Evolutionary conservation across 2,113 vertebrate species (phyloP).

Genomic region (Colaptes auratus): DNA sequence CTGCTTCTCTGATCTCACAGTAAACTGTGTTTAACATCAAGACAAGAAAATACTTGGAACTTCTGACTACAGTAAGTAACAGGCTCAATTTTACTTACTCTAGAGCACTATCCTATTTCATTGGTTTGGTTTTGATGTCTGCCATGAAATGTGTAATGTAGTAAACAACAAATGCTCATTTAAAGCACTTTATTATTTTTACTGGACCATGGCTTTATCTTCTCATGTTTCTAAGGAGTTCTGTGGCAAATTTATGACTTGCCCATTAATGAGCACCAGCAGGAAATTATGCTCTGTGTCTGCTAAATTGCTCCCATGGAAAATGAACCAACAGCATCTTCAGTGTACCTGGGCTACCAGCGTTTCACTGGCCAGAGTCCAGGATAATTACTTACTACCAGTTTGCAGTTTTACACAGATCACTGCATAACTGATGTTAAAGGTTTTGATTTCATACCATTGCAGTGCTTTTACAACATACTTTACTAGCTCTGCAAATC

Average conservation of each 20-base stretch:
- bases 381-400: neutral
- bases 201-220: slow-evolving; percentile 44
- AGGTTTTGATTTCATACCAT: neutral
- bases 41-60: slow-evolving; percentile 38
- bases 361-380: neutral
- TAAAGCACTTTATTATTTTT: slow-evolving; percentile 77
- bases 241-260: slow-evolving; percentile 11
- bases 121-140: slow-evolving; percentile 24
- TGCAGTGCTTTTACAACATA: slow-evolving; percentile 8
- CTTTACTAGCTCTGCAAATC: neutral
- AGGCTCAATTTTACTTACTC: slow-evolving; percentile 33
- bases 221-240: slow-evolving; percentile 11
- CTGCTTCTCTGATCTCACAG: slow-evolving; percentile 6
- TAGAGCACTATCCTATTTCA: neutral
- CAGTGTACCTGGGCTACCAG: neutral
- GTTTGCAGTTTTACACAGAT: neutral
- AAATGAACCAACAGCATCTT: neutral
- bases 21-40: slow-evolving; percentile 33
- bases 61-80: slow-evolving; percentile 26
- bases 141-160: slow-evolving; percentile 6
- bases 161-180: slow-evolving; percentile 42
- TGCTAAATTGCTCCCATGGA: neutral
- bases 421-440: neutral
- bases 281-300: neutral
- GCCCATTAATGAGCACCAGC: neutral